phyloP scores from a whole-genome alignment of 2,797 vertebrate species.

The Poecilia gillii region DNA sequence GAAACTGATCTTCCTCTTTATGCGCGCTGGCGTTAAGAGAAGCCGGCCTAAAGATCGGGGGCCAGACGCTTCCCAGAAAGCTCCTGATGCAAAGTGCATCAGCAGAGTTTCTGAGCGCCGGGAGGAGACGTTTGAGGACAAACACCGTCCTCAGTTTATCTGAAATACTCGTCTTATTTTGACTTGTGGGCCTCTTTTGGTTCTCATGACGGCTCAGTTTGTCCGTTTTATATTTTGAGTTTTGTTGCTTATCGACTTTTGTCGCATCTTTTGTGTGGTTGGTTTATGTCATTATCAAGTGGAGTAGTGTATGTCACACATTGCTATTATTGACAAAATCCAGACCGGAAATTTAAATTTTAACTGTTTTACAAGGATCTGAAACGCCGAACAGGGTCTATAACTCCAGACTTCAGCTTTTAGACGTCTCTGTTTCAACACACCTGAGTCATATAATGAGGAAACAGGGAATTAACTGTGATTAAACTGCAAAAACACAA shows the following conservation, averaged over 20 bases:
- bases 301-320: background rate
- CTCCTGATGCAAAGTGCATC: slow-evolving; percentile 35
- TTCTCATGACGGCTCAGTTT: background rate
- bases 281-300: background rate
- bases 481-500: no score
- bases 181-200: background rate
- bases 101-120: slow-evolving; percentile 25
- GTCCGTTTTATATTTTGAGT: background rate
- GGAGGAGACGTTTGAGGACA: background rate
- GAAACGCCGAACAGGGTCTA: background rate
- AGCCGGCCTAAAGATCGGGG: slow-evolving; percentile 36
- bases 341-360: background rate
- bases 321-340: background rate
- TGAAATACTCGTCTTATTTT: background rate
- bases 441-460: no score
- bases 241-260: background rate
- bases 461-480: background rate
- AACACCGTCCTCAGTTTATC: background rate
- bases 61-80: slow-evolving; percentile 62
- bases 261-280: background rate
- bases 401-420: background rate
- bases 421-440: background rate
- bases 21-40: slow-evolving; percentile 58
- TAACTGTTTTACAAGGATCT: background rate
- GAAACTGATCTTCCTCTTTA: slow-evolving; percentile 61